Conservation (phyloP, 35 echinoderm and acorn worm species). For the Stichopus chloronotus region DNA sequence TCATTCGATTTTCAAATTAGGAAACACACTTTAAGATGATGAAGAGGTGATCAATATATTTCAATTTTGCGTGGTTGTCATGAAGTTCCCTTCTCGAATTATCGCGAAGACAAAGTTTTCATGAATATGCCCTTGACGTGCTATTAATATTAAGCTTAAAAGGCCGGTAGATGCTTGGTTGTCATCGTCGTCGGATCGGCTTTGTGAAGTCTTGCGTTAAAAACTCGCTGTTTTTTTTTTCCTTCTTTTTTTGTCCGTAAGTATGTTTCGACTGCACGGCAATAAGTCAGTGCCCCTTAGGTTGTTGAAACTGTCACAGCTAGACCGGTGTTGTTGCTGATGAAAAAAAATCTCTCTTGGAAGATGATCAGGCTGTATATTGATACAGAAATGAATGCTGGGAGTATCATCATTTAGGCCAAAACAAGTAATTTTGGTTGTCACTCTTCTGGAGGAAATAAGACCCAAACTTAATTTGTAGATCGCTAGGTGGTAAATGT, state of each 20-base stretch:
- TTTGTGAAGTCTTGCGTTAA: background rate
- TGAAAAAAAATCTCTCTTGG: background rate
- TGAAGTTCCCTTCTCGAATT: background rate
- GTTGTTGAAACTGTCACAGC: constrained; percentile 19
- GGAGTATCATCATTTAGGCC: too few species aligned
- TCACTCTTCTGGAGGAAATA: too few species aligned
- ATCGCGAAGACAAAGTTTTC: background rate
- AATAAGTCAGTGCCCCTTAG: constrained; percentile 13
- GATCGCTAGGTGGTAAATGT: too few species aligned
- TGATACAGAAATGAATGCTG: too few species aligned
- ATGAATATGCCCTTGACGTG: background rate
- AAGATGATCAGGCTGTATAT: background rate
- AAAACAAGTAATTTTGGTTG: too few species aligned
- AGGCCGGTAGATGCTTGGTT: too few species aligned
- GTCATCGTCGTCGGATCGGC: background rate
- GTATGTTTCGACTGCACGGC: background rate
- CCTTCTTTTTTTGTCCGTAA: background rate
- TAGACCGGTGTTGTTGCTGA: background rate
- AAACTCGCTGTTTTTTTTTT: background rate
- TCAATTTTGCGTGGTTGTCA: background rate
- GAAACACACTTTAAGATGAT: background rate
- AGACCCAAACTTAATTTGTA: too few species aligned
- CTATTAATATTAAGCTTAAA: constrained; percentile 7
- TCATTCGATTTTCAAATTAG: background rate
- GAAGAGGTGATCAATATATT: background rate